These are phyloP conservation scores for Syngnathus floridae DNA, from an alignment of 2,113 vertebrate species.

Conservation along the genomic window DNA sequence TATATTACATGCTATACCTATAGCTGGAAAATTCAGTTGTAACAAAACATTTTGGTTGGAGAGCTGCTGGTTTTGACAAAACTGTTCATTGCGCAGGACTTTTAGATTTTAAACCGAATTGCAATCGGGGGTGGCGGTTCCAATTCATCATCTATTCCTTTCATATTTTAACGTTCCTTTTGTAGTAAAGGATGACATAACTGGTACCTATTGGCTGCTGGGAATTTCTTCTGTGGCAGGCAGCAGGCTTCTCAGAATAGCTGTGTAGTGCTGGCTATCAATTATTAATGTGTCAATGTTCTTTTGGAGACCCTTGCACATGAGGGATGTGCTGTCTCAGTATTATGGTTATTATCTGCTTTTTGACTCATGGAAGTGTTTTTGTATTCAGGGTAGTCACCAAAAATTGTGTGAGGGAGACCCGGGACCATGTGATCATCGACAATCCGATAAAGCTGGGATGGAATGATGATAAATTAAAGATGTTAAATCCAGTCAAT, in stretches of 20 bases:
- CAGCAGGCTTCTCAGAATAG: conserved; percentile 34
- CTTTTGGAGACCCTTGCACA: conserved; percentile 50
- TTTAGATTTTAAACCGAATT: background rate
- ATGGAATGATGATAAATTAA: conserved; percentile 53
- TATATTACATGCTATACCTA: conserved; percentile 7
- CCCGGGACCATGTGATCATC: conserved; percentile 44
- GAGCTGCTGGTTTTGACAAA: too few species aligned
- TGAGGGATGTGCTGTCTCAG: conserved; percentile 62
- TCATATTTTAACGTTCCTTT: conserved; percentile 35
- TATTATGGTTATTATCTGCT: conserved; percentile 59
- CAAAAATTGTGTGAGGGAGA: conserved; percentile 31
- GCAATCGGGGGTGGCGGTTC: conserved; percentile 23
- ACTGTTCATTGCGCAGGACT: too few species aligned
- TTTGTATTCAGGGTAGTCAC: conserved; percentile 47
- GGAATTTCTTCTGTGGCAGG: conserved; percentile 46
- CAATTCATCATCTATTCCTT: conserved; percentile 38
- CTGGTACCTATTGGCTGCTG: conserved; percentile 51
- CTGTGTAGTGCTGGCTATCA: conserved; percentile 46
- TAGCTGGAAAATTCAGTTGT: background rate
- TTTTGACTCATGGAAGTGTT: conserved; percentile 58
- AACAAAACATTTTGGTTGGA: background rate
- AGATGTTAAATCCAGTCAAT: conserved; percentile 56
- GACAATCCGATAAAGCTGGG: conserved; percentile 58
- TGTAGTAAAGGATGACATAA: conserved; percentile 51
- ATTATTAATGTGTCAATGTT: conserved; percentile 64